Percentiles rank a stretch among this genome's conserved stretches.
phyloP scores from a whole-genome alignment of 1,140 invertebrate species.

The Gryllus bimaculatus region DNA sequence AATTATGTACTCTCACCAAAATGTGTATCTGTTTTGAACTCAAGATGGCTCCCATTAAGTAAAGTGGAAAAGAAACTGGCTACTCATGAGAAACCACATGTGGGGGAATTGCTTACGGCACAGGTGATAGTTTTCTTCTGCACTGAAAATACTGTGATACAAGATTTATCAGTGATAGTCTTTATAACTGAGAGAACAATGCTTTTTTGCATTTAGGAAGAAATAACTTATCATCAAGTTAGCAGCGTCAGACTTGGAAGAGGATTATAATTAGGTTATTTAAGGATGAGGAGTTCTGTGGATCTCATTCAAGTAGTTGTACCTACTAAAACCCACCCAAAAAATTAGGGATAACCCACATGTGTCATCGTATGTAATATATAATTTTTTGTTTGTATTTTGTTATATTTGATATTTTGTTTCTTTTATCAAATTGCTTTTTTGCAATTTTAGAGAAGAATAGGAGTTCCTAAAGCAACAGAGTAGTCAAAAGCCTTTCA shows the following conservation, averaged over 20 bases:
- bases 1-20: constrained; percentile 77
- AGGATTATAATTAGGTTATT: constrained; percentile 88
- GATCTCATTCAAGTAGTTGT: constrained; percentile 91
- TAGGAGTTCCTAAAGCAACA: constrained; percentile 54
- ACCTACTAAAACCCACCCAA: constrained; percentile 78
- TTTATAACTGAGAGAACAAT: too few relatives aligned
- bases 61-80: constrained; percentile 52
- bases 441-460: constrained; percentile 38
- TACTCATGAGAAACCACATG: constrained; percentile 58
- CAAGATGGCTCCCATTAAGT: constrained; percentile 76
- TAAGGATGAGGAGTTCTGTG: constrained; percentile 91
- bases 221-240: constrained; percentile 85
- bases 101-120: constrained; percentile 71
- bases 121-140: constrained; percentile 37
- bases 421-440: not conserved
- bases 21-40: constrained; percentile 71
- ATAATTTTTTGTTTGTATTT: not conserved
- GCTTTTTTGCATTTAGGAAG: constrained; percentile 46
- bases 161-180: too few relatives aligned
- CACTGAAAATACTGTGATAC: too few relatives aligned
- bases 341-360: constrained; percentile 91
- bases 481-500: constrained; percentile 21
- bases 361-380: constrained; percentile 72
- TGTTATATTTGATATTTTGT: not conserved
- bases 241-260: constrained; percentile 67